Conservation (phyloP, 2,797 vertebrate species). For the Amniataba percoides region DNA sequence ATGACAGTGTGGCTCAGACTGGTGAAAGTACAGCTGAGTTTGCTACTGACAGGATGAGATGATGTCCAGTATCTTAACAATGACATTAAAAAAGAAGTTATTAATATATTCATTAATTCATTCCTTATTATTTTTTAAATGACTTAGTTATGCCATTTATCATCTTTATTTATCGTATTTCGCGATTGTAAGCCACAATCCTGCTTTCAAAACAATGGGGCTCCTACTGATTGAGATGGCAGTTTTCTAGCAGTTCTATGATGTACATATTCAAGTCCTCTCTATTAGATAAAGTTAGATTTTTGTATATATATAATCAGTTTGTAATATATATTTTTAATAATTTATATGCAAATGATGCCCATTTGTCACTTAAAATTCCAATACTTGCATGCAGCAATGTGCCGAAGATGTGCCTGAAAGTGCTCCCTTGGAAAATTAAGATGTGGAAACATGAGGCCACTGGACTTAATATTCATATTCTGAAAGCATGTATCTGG, state of each 20-base stretch:
- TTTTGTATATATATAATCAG: too few relatives aligned
- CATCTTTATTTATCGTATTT: background rate
- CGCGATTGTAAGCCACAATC: background rate
- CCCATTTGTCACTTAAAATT: background rate
- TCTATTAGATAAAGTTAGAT: background rate
- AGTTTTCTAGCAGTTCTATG: background rate
- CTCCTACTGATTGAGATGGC: background rate
- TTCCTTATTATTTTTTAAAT: background rate
- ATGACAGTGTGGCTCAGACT: background rate
- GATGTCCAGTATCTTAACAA: constrained; percentile 6
- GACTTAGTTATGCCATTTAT: background rate
- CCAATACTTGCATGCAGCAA: background rate
- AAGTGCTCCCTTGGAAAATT: background rate
- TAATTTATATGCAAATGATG: background rate
- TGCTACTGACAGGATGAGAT: constrained; percentile 13
- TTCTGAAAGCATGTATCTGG: background rate
- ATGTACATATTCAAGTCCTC: background rate
- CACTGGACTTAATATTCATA: background rate
- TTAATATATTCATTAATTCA: background rate
- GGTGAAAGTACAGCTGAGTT: background rate
- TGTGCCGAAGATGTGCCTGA: background rate
- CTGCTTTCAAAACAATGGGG: background rate
- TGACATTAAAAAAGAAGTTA: background rate
- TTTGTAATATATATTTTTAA: too few relatives aligned
- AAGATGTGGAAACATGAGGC: background rate